Percentiles rank a stretch among this genome's conserved stretches.
Evolutionary conservation across 2,113 vertebrate genomes (phyloP).

Genomic region (Ameiurus melas): DNA sequence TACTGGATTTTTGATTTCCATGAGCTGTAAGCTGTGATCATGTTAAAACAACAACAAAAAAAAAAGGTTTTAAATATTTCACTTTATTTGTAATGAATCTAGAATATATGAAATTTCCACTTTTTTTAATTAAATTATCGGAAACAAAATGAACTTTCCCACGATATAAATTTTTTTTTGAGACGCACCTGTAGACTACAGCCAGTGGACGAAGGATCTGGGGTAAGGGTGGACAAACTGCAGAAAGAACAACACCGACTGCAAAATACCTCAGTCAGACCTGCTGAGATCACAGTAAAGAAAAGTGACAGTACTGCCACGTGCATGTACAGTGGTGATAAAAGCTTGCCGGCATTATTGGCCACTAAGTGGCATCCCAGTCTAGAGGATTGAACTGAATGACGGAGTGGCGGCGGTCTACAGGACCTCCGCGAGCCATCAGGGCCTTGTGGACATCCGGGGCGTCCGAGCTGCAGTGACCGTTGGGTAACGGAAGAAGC

Average conservation of each 20-base stretch:
- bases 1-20: no score
- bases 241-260: background rate
- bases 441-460: slow-evolving; percentile 82
- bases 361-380: slow-evolving; percentile 55
- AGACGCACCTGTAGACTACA: slow-evolving; percentile 5
- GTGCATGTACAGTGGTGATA: slow-evolving; percentile 40
- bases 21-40: no score
- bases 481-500: slow-evolving; percentile 63
- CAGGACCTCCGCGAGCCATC: slow-evolving; percentile 76
- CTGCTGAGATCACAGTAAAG: slow-evolving; percentile 6
- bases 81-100: no score
- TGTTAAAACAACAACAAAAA: no score
- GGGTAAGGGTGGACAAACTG: background rate
- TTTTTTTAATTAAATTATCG: no score
- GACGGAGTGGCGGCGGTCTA: slow-evolving; percentile 82
- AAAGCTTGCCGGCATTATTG: background rate
- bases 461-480: slow-evolving; percentile 64
- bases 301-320: slow-evolving; percentile 17
- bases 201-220: slow-evolving; percentile 26
- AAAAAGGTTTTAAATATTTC: no score
- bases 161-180: no score
- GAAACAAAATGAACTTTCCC: no score
- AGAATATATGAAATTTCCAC: no score
- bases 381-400: slow-evolving; percentile 80
- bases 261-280: slow-evolving; percentile 11